phyloP scores from a whole-genome alignment of 2,797 vertebrate species.

The Neomorphus geoffroyi region DNA sequence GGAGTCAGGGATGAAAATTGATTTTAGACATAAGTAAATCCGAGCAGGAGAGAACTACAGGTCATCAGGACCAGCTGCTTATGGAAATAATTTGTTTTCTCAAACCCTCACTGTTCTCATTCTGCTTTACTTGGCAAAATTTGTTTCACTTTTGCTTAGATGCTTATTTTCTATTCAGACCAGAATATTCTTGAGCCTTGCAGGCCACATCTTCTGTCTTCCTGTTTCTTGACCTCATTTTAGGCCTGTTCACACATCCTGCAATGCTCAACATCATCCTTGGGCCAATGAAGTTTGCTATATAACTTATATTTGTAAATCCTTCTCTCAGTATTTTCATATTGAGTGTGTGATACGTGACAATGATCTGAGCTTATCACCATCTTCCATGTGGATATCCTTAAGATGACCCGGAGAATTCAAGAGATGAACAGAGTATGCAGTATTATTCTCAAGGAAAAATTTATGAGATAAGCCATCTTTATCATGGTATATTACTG shows the following conservation, averaged over 20 bases:
- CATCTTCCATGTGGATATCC: not conserved
- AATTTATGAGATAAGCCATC: not conserved
- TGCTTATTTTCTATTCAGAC: not conserved
- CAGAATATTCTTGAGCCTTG: not conserved
- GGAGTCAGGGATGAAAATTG: not conserved
- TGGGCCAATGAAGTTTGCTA: not conserved
- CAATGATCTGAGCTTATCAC: not conserved
- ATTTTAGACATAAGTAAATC: not conserved
- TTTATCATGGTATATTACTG: not conserved
- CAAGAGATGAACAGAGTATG: not conserved
- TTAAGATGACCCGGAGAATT: not conserved
- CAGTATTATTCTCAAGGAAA: not conserved
- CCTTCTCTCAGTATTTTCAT: not conserved
- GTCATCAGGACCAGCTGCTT: not conserved
- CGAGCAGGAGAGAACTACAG: not conserved
- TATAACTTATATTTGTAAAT: not conserved
- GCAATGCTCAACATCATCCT: not conserved
- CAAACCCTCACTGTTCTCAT: not conserved
- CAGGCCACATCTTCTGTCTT: not conserved
- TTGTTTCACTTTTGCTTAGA: not conserved
- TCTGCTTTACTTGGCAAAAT: not conserved
- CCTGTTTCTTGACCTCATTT: constrained; percentile 25
- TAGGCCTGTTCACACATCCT: not conserved
- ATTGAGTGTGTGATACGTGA: not conserved
- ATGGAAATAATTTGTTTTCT: not conserved